Evolutionary conservation across 2,797 vertebrate genomes (phyloP).

Genomic region (Sebastes diploproa): DNA sequence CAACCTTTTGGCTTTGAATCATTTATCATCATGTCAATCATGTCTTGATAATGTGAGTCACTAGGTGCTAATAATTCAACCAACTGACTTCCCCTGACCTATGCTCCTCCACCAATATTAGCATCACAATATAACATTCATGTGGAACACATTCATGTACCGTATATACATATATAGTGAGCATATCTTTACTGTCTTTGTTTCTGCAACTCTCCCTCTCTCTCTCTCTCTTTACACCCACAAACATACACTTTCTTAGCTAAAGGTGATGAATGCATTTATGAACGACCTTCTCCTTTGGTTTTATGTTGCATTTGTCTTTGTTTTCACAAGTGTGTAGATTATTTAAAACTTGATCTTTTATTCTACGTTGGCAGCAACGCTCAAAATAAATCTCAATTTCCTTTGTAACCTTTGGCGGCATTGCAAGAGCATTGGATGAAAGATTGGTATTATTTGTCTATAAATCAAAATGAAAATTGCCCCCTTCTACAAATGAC

Average conservation of each 20-base stretch:
- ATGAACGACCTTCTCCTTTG: conserved; percentile 61
- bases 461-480: conserved; percentile 87
- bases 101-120: not conserved
- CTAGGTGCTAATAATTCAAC: not conserved
- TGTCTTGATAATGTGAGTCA: conserved; percentile 5
- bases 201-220: not conserved
- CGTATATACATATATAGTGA: not conserved
- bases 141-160: not conserved
- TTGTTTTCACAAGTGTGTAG: conserved; percentile 69
- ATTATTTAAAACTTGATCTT: conserved; percentile 75
- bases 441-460: conserved; percentile 83
- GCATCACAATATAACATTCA: not conserved
- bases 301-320: conserved; percentile 68
- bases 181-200: not conserved
- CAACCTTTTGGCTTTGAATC: conserved; percentile 34
- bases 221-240: not conserved
- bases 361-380: conserved; percentile 73
- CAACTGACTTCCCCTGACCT: not conserved
- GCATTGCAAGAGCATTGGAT: conserved; percentile 78
- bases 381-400: conserved; percentile 77
- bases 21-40: not conserved
- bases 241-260: conserved; percentile 17
- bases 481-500: conserved; percentile 80
- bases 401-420: conserved; percentile 85
- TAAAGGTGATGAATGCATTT: conserved; percentile 51